A percentile compares a stretch with the other conserved stretches of the same genome.
Evolutionary conservation across 2,888 invertebrate species (phyloP).

Genomic region (Erebia epiphron): DNA sequence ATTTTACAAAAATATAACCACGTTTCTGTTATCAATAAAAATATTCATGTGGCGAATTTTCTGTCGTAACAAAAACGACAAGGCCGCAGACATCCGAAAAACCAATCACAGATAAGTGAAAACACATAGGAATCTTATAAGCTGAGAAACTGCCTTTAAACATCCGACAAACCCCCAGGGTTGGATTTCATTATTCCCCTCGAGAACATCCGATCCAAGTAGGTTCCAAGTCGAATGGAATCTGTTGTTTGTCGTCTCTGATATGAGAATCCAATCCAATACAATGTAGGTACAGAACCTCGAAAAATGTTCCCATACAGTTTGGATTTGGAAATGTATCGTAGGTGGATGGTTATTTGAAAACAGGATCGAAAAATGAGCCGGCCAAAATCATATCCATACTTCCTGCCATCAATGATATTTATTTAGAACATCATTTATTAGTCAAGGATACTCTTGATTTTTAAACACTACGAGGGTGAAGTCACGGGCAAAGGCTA

Average conservation of each 20-base stretch:
- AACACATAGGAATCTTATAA: constrained; percentile 22
- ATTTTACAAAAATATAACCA: too few species aligned
- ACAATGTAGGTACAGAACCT: not conserved
- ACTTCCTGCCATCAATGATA: too few species aligned
- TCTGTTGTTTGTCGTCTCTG: constrained; percentile 2
- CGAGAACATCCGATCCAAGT: constrained; percentile 18
- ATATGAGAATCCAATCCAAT: not conserved
- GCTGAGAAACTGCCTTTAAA: constrained; percentile 15
- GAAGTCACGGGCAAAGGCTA: too few species aligned
- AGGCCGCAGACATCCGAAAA: constrained; percentile 1
- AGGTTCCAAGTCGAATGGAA: constrained; percentile 16
- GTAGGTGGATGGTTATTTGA: too few species aligned
- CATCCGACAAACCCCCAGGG: constrained; percentile 20
- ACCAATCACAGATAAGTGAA: constrained; percentile 24
- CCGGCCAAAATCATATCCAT: too few species aligned
- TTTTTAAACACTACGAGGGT: too few species aligned
- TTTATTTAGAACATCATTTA: too few species aligned
- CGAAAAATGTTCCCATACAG: not conserved
- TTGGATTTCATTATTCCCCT: constrained; percentile 22
- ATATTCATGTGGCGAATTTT: not conserved
- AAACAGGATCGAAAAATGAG: too few species aligned
- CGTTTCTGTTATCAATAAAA: too few species aligned
- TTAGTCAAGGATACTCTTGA: too few species aligned
- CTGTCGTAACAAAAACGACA: not conserved
- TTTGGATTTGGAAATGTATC: too few species aligned